Conservation (phyloP, 2,113 vertebrate species). For the Amphilophus citrinellus region DNA sequence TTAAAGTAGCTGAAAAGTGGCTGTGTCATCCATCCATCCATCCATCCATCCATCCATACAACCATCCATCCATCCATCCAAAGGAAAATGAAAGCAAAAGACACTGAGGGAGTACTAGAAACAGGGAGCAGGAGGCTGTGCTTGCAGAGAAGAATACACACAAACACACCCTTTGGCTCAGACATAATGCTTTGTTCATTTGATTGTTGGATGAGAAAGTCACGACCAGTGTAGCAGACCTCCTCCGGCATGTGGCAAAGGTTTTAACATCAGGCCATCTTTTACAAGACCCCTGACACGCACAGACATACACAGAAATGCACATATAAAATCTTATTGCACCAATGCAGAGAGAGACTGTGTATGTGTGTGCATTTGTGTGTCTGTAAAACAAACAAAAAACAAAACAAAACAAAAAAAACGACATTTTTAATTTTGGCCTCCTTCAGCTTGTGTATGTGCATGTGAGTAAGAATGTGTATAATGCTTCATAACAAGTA, state of each 20-base stretch:
- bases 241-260: constrained; percentile 68
- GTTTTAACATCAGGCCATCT: constrained; percentile 65
- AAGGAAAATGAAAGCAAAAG: constrained; percentile 10
- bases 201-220: constrained; percentile 58
- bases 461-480: not conserved
- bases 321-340: constrained; percentile 44
- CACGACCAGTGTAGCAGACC: constrained; percentile 48
- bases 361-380: not conserved
- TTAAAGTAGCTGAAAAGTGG: not conserved
- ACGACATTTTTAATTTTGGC: constrained; percentile 28
- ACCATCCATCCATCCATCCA: too few relatives aligned
- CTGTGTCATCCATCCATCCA: not conserved
- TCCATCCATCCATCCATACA: too few relatives aligned
- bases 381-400: constrained; percentile 7
- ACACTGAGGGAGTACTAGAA: not conserved
- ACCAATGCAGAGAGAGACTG: constrained; percentile 12
- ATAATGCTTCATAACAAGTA: constrained; percentile 13
- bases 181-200: constrained; percentile 61
- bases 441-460: constrained; percentile 18
- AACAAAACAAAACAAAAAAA: not conserved
- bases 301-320: constrained; percentile 42
- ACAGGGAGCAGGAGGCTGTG: not conserved
- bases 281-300: constrained; percentile 75
- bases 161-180: constrained; percentile 46
- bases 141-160: constrained; percentile 5